Evolutionary conservation across 2,888 invertebrate species (phyloP).

Genomic region (Chromoteleia sp.): DNA sequence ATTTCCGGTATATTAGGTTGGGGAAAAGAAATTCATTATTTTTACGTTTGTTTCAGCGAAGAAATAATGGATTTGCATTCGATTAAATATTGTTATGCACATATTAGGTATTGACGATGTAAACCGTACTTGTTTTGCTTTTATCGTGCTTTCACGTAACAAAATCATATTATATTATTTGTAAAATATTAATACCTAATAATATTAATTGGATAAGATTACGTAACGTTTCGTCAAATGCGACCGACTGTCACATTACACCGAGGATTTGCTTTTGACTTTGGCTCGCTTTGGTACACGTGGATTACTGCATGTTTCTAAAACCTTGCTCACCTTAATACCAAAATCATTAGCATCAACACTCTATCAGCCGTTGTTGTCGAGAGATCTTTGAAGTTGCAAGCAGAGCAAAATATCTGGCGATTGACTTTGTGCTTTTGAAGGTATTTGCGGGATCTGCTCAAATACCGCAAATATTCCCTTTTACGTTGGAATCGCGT

Average conservation of each 20-base stretch:
- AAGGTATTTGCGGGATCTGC: slow-evolving; percentile 25
- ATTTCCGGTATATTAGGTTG: too few species aligned
- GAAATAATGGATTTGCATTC: too few species aligned
- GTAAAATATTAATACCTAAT: too few species aligned
- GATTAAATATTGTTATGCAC: too few species aligned
- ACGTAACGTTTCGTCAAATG: slow-evolving; percentile 12
- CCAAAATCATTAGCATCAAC: slow-evolving; percentile 57
- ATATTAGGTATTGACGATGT: too few species aligned
- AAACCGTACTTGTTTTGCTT: too few species aligned
- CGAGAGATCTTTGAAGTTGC: slow-evolving; percentile 56
- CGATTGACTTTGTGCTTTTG: slow-evolving; percentile 50
- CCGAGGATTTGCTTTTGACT: slow-evolving; percentile 59
- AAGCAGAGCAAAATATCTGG: slow-evolving; percentile 33
- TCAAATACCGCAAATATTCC: slow-evolving; percentile 42
- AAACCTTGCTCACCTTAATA: slow-evolving; percentile 47
- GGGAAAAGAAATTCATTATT: too few species aligned
- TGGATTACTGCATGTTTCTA: slow-evolving; percentile 35
- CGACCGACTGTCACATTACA: slow-evolving; percentile 58
- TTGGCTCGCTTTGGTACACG: slow-evolving; percentile 37
- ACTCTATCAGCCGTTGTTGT: slow-evolving; percentile 42
- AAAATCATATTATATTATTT: too few species aligned
- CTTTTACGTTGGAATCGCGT: slow-evolving; percentile 20
- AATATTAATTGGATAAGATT: slow-evolving; percentile 29
- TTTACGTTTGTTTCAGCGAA: too few species aligned
- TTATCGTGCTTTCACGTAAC: too few species aligned